Percentiles rank a stretch among this genome's conserved stretches.
Evolutionary conservation across 2,888 invertebrate species (phyloP).

Genomic region (Dione vanillae): DNA sequence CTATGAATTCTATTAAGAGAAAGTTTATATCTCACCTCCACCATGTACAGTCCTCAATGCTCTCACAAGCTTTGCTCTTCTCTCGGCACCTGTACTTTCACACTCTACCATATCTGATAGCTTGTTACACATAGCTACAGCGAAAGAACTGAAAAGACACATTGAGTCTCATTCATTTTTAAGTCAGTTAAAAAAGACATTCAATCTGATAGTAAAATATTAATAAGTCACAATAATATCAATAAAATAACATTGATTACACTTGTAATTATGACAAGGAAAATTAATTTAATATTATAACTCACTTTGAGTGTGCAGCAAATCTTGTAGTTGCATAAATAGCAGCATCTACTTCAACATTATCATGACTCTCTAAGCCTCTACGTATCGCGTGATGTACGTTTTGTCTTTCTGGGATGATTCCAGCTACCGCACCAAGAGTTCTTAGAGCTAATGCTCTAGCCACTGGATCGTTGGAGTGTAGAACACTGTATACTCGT

Average conservation of each 20-base stretch:
- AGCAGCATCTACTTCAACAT: conserved; percentile 97
- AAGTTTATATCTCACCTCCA: conserved; percentile 69
- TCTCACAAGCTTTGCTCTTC: conserved; percentile 95
- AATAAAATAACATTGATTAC: too few species aligned
- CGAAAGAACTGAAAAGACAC: conserved; percentile 89
- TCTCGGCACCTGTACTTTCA: conserved; percentile 95
- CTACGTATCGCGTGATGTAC: conserved; percentile 97
- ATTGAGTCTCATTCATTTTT: too few species aligned
- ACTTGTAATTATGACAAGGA: too few species aligned
- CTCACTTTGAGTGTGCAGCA: conserved; percentile 95
- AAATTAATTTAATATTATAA: background rate
- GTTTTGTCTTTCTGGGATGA: conserved; percentile 96
- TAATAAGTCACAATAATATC: too few species aligned
- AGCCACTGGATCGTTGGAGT: conserved; percentile 98
- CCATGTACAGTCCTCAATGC: conserved; percentile 97
- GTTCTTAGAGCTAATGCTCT: conserved; percentile 95
- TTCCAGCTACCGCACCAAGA: conserved; percentile 95
- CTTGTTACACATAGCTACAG: conserved; percentile 97
- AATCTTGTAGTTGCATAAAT: conserved; percentile 97
- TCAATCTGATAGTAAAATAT: too few species aligned
- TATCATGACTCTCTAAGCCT: conserved; percentile 96
- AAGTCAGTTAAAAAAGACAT: too few species aligned
- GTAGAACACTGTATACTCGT: conserved; percentile 95
- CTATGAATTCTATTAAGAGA: too few species aligned
- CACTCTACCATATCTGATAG: conserved; percentile 97